Evolutionary conservation across 2,888 invertebrate species (phyloP), one percentile per base, ranked within the genome.

Genomic region (Torymus auratus): DNA sequence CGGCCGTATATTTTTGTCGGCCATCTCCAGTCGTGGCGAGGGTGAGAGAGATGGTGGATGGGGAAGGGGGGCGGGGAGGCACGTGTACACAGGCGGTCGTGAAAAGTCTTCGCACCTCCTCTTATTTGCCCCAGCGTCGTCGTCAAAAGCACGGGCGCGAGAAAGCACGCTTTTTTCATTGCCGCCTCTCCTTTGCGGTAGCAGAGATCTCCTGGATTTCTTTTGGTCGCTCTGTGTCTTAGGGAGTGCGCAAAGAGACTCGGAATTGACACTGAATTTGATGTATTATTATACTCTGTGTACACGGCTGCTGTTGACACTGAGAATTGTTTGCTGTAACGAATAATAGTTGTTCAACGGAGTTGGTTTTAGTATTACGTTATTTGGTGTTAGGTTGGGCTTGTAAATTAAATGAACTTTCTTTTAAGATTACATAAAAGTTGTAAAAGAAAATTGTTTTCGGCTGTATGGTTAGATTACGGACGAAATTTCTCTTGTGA

Each of bases 1-100:
- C n/a, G 70, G 72, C 55, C 81, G 62, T 81, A 78, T 80, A 80
- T 74, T 74, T 82, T 78, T 60, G 71, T 60, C 53, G 71, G 23
- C 58, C 65, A 71, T 60, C 58, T 56, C 17, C 50, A 12, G 23
- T 17, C 17, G 14, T 50, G 28, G 28, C 7, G 28, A 28, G 28
- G 28, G 28, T 28, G 28, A 28, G 28, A 28, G 28, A 28, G 28
- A 28, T 28, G 3, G 7, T 2, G 28, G 28, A 28, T 3, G 28
- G 28, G 28, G 7, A 4, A 28, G 3, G 17, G 28, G 28, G 3
- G 1, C 2, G 28, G 28, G 7, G 28, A 28, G 3, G 17, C 50
- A 14, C 20, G 50, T 41, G 20, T 20, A 15, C 50, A 70, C 52
- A 65, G 56, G 13, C 28, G 14, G 20, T 64, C 23, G 71, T 71